These are phyloP conservation scores for Parnassius mnemosyne DNA, from an alignment of 2,888 invertebrate genomes.

Conservation along the genomic window DNA sequence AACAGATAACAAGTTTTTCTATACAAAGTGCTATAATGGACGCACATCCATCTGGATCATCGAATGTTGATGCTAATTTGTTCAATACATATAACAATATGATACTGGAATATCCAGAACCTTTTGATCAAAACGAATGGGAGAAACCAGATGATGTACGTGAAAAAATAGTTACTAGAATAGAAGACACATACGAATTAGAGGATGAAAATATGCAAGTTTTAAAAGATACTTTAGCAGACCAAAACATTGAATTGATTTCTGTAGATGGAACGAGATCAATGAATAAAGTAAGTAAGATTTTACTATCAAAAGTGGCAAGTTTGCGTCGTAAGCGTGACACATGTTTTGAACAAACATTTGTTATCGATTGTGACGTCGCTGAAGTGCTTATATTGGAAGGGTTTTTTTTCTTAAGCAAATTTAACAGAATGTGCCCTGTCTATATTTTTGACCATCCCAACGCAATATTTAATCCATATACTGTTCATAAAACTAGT, in stretches of 20 bases:
- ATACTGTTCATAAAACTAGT: constrained; percentile 58
- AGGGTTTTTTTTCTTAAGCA: constrained; percentile 83
- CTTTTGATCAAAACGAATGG: constrained; percentile 66
- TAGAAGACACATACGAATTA: constrained; percentile 66
- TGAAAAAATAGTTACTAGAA: constrained; percentile 63
- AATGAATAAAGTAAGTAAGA: constrained; percentile 49
- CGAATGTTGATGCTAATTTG: constrained; percentile 57
- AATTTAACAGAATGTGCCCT: constrained; percentile 83
- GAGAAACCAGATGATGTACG: constrained; percentile 71
- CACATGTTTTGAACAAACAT: constrained; percentile 81
- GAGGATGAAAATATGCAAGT: constrained; percentile 66
- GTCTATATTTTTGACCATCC: constrained; percentile 79
- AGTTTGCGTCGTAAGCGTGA: constrained; percentile 62
- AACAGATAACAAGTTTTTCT: constrained; percentile 35
- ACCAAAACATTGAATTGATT: constrained; percentile 68
- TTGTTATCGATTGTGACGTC: constrained; percentile 69
- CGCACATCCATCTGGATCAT: constrained; percentile 58
- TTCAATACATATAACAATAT: constrained; percentile 59
- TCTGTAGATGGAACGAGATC: constrained; percentile 63
- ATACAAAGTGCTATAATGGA: constrained; percentile 69
- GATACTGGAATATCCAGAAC: constrained; percentile 69
- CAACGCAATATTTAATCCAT: constrained; percentile 71
- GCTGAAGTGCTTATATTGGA: constrained; percentile 79
- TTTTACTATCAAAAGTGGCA: constrained; percentile 47
- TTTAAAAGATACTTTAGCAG: constrained; percentile 54